These are phyloP conservation scores for Bungarus multicinctus DNA, from an alignment of 2,113 vertebrate species.

Conservation along the genomic window DNA sequence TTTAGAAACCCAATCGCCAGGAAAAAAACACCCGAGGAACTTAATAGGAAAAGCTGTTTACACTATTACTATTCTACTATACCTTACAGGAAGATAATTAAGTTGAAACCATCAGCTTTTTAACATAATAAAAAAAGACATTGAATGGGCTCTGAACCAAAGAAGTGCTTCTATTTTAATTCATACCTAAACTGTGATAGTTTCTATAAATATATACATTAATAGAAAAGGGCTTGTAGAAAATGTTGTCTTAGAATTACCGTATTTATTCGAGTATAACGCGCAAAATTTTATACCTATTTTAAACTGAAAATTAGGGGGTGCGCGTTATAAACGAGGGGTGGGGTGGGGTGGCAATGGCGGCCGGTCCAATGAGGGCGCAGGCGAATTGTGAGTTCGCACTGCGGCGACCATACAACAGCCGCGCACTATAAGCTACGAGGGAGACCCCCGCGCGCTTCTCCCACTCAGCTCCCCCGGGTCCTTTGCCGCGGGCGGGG, in stretches of 20 bases:
- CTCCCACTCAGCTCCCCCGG: no score
- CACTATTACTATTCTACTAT: slow-evolving; percentile 22
- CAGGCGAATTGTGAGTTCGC: no score
- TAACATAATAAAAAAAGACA: slow-evolving; percentile 45
- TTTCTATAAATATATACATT: background rate
- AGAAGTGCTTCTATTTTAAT: slow-evolving; percentile 32
- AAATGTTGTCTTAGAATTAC: slow-evolving; percentile 38
- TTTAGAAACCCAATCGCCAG: slow-evolving; percentile 18
- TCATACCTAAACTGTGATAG: slow-evolving; percentile 26
- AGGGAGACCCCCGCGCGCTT: no score
- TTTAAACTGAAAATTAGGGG: no score
- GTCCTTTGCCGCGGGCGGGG: no score
- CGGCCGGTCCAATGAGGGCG: no score
- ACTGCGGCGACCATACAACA: no score
- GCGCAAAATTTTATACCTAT: no score
- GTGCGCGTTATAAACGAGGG: no score
- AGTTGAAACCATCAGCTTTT: slow-evolving; percentile 33
- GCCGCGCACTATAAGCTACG: no score
- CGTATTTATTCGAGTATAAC: no score
- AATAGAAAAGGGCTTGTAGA: slow-evolving; percentile 1
- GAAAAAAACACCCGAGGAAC: slow-evolving; percentile 43
- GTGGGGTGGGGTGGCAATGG: no score
- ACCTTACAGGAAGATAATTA: slow-evolving; percentile 50
- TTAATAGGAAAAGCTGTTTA: slow-evolving; percentile 31
- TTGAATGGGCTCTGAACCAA: slow-evolving; percentile 35